Percentiles rank a stretch among this genome's conserved stretches.
Conservation (phyloP, 2,888 invertebrate species). For the Vanessa cardui region DNA sequence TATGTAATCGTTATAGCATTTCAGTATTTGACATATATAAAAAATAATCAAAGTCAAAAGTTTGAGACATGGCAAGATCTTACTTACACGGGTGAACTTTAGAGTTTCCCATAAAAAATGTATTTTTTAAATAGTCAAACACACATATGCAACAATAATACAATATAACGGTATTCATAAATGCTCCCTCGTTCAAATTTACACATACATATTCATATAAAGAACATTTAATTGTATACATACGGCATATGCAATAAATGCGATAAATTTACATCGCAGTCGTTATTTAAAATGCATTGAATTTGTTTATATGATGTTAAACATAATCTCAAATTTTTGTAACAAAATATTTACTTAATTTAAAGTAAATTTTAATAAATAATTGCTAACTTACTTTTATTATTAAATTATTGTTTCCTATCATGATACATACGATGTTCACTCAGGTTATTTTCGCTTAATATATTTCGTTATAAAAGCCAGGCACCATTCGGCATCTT, state of each 20-base stretch:
- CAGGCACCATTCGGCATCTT: constrained; percentile 65
- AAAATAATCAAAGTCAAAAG: neutral
- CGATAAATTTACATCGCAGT: constrained; percentile 2
- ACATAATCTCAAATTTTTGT: constrained; percentile 2
- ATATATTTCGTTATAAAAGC: constrained; percentile 64
- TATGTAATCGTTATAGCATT: neutral
- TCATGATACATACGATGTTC: neutral
- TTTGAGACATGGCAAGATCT: neutral
- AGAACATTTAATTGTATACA: neutral
- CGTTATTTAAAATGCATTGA: constrained; percentile 15
- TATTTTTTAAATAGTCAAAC: constrained; percentile 7
- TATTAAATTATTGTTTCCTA: too few relatives aligned
- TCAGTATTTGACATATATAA: constrained; percentile 5
- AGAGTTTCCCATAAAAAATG: neutral
- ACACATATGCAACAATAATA: neutral
- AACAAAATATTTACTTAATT: neutral
- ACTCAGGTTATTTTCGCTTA: constrained; percentile 42
- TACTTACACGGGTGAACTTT: neutral
- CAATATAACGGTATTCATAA: constrained; percentile 5
- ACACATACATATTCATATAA: constrained; percentile 6
- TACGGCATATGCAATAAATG: neutral
- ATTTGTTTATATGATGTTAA: constrained; percentile 1
- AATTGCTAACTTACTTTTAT: constrained; percentile 13
- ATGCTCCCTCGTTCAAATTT: constrained; percentile 23
- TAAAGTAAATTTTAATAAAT: constrained; percentile 8